A percentile compares a stretch with the other conserved stretches of the same genome.
These are phyloP conservation scores for Nemotelus nigrinus DNA, from an alignment of 2,888 invertebrate species.

Conservation along the genomic window DNA sequence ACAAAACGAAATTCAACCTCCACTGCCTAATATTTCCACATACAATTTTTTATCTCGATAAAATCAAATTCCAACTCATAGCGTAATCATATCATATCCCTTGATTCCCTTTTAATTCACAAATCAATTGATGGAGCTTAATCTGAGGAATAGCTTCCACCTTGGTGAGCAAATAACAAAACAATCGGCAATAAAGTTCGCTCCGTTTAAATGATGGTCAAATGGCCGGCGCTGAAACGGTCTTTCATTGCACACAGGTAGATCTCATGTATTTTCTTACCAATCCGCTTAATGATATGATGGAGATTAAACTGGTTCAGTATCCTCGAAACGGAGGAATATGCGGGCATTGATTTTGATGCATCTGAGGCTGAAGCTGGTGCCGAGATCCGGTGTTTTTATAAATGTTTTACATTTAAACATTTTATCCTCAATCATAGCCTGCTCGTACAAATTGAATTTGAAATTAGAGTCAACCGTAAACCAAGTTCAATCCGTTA, in stretches of 20 bases:
- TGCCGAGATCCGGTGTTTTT: neutral
- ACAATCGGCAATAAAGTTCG: constrained; percentile 55
- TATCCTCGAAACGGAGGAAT: too few relatives aligned
- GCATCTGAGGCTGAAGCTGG: neutral
- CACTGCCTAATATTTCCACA: too few relatives aligned
- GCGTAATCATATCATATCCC: constrained; percentile 34
- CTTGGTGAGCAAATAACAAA: constrained; percentile 55
- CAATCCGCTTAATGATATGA: too few relatives aligned
- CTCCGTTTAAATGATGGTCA: constrained; percentile 49
- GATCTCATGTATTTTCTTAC: neutral
- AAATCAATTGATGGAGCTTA: constrained; percentile 47
- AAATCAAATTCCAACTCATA: too few relatives aligned
- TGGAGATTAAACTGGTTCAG: too few relatives aligned
- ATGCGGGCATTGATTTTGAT: too few relatives aligned
- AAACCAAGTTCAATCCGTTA: too few relatives aligned
- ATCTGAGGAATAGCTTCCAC: constrained; percentile 52
- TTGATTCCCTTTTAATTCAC: constrained; percentile 54
- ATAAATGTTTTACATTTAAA: neutral
- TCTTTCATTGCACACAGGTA: constrained; percentile 24
- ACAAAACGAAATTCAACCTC: too few relatives aligned
- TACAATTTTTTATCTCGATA: too few relatives aligned
- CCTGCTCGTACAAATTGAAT: too few relatives aligned
- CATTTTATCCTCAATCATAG: too few relatives aligned
- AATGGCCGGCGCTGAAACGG: constrained; percentile 17
- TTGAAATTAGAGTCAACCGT: too few relatives aligned